Percentiles rank a stretch among this genome's conserved stretches.
Conservation (phyloP, 2,797 vertebrate genomes). For the Hydrolagus colliei region DNA sequence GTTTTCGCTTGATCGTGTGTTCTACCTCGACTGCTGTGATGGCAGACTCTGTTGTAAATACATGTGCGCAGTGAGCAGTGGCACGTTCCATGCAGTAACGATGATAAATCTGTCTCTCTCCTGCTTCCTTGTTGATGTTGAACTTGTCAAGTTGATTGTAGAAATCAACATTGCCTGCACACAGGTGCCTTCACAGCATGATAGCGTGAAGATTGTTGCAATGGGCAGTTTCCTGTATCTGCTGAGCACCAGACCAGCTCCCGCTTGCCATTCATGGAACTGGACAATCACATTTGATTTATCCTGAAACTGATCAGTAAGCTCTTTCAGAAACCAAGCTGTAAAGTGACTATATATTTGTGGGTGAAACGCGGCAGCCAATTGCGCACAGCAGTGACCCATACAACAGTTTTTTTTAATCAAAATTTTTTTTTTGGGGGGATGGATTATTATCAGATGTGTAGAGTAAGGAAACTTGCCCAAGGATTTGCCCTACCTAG, state of each 20-base stretch:
- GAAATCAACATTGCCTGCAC: constrained; percentile 87
- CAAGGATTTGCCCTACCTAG: no score
- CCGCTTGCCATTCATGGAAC: constrained; percentile 95
- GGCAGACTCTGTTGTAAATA: constrained; percentile 9
- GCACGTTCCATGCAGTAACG: constrained; percentile 19
- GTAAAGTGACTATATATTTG: no score
- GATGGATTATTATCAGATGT: no score
- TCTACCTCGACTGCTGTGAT: constrained; percentile 12
- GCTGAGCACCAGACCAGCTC: constrained; percentile 73
- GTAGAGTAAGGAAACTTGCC: no score
- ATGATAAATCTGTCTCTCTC: constrained; percentile 19
- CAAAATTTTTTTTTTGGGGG: no score
- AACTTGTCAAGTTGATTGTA: constrained; percentile 84
- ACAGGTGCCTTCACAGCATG: constrained; percentile 83
- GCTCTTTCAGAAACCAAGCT: constrained; percentile 46
- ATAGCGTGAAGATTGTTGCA: constrained; percentile 86
- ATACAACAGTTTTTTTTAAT: no score
- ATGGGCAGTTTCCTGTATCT: constrained; percentile 74
- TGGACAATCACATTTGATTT: constrained; percentile 70
- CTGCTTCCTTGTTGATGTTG: constrained; percentile 14
- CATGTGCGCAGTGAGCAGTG: neutral
- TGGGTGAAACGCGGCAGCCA: no score
- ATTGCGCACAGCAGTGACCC: no score
- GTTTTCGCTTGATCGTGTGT: constrained; percentile 21
- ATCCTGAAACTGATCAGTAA: constrained; percentile 67